Evolutionary conservation across 2,113 vertebrate genomes (phyloP).

Genomic region (Felis chaus): DNA sequence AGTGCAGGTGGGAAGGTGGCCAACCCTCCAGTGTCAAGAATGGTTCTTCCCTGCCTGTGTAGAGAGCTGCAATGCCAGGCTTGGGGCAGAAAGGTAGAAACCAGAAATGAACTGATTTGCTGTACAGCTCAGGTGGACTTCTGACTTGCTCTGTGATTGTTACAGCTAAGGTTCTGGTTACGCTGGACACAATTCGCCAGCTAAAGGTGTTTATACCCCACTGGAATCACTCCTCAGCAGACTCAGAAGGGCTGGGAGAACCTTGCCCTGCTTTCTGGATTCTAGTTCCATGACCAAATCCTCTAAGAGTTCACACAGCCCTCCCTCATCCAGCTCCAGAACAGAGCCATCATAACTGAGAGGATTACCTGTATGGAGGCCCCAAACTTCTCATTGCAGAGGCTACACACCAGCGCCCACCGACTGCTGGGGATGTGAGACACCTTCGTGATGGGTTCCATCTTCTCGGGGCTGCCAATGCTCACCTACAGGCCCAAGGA

Average conservation of each 20-base stretch:
- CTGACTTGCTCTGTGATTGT: background rate
- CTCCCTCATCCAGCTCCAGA: background rate
- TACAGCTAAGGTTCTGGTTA: background rate
- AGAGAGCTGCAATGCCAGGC: background rate
- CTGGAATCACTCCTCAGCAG: background rate
- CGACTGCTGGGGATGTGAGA: conserved; percentile 98
- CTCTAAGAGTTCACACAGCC: background rate
- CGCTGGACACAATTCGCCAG: background rate
- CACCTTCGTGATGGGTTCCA: conserved; percentile 99
- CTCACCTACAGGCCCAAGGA: conserved; percentile 89
- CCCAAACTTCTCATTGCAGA: conserved; percentile 96
- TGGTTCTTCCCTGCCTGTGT: background rate
- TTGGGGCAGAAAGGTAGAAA: background rate
- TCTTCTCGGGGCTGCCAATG: conserved; percentile 98
- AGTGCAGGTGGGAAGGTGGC: too few relatives aligned
- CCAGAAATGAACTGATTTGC: background rate
- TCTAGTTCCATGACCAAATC: background rate
- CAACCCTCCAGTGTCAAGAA: background rate
- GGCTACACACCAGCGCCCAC: conserved; percentile 96
- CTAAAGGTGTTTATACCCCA: fast-evolving
- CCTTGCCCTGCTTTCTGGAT: background rate
- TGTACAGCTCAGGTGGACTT: background rate
- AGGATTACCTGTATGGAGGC: conserved; percentile 95
- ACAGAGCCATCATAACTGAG: fast-evolving
- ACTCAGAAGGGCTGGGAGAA: too few relatives aligned